These are phyloP conservation scores for Hestina assimilis DNA, from an alignment of 1,140 invertebrate genomes.

Conservation along the genomic window DNA sequence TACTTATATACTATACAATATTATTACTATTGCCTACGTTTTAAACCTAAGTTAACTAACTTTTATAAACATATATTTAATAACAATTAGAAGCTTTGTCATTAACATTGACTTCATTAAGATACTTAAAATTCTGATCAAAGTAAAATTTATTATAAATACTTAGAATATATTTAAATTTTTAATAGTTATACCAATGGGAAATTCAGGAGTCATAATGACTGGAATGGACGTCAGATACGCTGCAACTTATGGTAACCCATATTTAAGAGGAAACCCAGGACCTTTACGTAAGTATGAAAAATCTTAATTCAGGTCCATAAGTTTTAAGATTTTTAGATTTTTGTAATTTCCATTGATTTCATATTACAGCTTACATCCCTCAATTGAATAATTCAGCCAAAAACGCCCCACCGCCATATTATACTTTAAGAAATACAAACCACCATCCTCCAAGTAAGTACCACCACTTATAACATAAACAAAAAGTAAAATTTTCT, in stretches of 20 bases:
- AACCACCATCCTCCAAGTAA: slow-evolving; percentile 44
- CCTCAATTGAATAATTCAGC: slow-evolving; percentile 42
- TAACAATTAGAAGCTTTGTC: too few species aligned
- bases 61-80: too few species aligned
- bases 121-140: too few species aligned
- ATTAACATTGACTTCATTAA: too few species aligned
- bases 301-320: background rate
- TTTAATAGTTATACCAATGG: slow-evolving; percentile 60
- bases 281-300: slow-evolving; percentile 48
- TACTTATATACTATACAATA: too few species aligned
- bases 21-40: too few species aligned
- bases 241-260: slow-evolving; percentile 93
- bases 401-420: slow-evolving; percentile 62
- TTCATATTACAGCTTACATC: slow-evolving; percentile 47
- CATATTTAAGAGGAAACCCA: slow-evolving; percentile 83
- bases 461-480: too few species aligned
- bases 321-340: background rate
- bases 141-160: too few species aligned
- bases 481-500: too few species aligned
- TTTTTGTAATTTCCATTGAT: too few species aligned
- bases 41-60: too few species aligned
- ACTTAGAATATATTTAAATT: slow-evolving; percentile 15
- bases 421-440: slow-evolving; percentile 52
- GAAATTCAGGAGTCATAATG: slow-evolving; percentile 48
- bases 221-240: slow-evolving; percentile 89